Percentiles rank a stretch among this genome's conserved stretches.
phyloP scores from a whole-genome alignment of 2,888 invertebrate genomes.

The Unio delphinus region DNA sequence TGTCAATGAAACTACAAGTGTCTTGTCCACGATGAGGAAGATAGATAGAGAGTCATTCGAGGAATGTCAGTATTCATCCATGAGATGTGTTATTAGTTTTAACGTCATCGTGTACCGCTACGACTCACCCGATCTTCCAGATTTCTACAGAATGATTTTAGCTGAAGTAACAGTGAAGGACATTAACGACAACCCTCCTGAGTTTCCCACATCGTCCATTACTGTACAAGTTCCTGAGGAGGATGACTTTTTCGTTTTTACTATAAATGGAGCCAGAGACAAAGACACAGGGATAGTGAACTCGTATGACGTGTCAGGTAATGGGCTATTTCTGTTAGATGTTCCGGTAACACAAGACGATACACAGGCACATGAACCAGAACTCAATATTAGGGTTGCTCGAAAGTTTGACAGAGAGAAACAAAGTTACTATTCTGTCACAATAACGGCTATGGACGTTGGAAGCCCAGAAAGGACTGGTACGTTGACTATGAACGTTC shows the following conservation, averaged over 20 bases:
- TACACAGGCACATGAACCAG: too few species aligned
- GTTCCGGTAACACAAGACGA: too few species aligned
- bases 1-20: slow-evolving; percentile 47
- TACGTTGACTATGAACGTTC: slow-evolving; percentile 32
- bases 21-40: slow-evolving; percentile 38
- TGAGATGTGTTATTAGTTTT: slow-evolving; percentile 43
- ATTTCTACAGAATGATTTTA: slow-evolving; percentile 43
- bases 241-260: too few species aligned
- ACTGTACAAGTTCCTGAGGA: too few species aligned
- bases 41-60: slow-evolving; percentile 53
- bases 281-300: slow-evolving; percentile 45
- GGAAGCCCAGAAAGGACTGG: slow-evolving; percentile 43
- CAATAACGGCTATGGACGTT: slow-evolving; percentile 49
- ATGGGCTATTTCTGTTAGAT: too few species aligned
- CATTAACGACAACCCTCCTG: slow-evolving; percentile 49
- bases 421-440: slow-evolving; percentile 43
- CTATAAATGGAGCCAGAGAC: slow-evolving; percentile 34
- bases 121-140: slow-evolving; percentile 16
- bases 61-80: slow-evolving; percentile 29
- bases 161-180: slow-evolving; percentile 47
- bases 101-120: slow-evolving; percentile 42
- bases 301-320: slow-evolving; percentile 7
- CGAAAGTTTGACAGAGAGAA: slow-evolving; percentile 51
- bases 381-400: too few species aligned
- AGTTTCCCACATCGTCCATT: too few species aligned